A percentile compares a stretch with the other conserved stretches of the same genome.
Conservation (phyloP, 1,140 invertebrate genomes). For the Papilio xuthus region DNA sequence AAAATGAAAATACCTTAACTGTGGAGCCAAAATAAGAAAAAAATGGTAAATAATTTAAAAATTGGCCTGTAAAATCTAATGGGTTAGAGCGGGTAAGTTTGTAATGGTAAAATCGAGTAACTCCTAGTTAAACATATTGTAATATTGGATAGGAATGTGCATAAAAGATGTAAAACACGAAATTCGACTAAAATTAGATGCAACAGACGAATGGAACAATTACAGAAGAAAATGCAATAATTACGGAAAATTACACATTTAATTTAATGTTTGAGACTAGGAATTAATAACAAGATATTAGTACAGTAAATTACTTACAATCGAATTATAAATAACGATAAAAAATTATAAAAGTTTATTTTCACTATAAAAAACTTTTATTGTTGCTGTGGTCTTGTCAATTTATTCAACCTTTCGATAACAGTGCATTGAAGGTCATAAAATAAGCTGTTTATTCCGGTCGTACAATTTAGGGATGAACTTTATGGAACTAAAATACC, state of each 20-base stretch:
- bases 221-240: too few species aligned
- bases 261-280: too few species aligned
- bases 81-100: too few species aligned
- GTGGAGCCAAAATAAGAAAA: background rate
- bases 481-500: background rate
- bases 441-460: background rate
- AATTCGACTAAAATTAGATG: too few species aligned
- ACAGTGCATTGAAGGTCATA: constrained; percentile 23
- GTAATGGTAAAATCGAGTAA: too few species aligned
- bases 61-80: too few species aligned
- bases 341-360: background rate
- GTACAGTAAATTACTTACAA: background rate
- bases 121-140: too few species aligned
- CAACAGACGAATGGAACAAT: too few species aligned
- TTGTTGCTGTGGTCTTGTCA: background rate
- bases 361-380: background rate
- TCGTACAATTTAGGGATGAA: constrained; percentile 13
- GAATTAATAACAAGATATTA: too few species aligned
- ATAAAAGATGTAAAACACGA: too few species aligned
- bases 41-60: background rate
- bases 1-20: background rate
- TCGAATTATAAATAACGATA: background rate
- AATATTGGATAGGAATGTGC: too few species aligned
- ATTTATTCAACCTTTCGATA: constrained; percentile 48
- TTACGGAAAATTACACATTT: too few species aligned